Base-by-base conservation (phyloP, 1,140 invertebrate genomes). In the Lucilia sericata region DNA sequence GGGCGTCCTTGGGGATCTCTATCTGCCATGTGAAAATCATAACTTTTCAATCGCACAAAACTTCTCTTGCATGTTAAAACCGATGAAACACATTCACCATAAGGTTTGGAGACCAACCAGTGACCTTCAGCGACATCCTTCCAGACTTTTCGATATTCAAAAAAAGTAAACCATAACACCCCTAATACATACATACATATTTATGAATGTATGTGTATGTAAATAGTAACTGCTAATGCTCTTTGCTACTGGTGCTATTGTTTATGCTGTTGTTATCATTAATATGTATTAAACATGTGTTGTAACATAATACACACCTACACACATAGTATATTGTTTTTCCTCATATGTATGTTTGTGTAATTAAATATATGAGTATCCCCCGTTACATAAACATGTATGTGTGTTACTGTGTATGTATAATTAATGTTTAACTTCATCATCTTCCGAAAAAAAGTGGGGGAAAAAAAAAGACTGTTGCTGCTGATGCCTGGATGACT, bases 391-490 rank as follows among this genome's bases (percentile, higher is more conserved):
- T 30, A 30, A 1, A 30, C 25, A 42, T 42, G 42, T 55, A n/a
- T 55, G 51, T 55, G 7, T 12, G 51, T 55, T n/a, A 55, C 9
- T 70, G 19, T 21, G 19, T 25, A 10, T 21, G 65, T 70, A 21
- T 70, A 70, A 70, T 70, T 70, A 70, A 70, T 21, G 65, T 70
- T 70, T 70, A 21, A 70, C 65, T 70, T 70, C 19, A 60, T 60
- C 8, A 60, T 70, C 21, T 70, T 21, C 19, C 0, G n/a, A n/a
- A 17, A n/a, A 60, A 17, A 60, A 17, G n/a, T n/a, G n/a, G 0
- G n/a, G 25, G 25, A 30, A 30, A n/a, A 60, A 60, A 70, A 70
- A 55, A 55, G 51, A 17, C 51, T 55, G 51, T 55, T 21, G 65
- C 25, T 21, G 19, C 65, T 70, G n/a, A 70, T 70, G n/a, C 19